Evolutionary conservation across 2,113 vertebrate species (phyloP).

Genomic region (Amblyornis subalaris): DNA sequence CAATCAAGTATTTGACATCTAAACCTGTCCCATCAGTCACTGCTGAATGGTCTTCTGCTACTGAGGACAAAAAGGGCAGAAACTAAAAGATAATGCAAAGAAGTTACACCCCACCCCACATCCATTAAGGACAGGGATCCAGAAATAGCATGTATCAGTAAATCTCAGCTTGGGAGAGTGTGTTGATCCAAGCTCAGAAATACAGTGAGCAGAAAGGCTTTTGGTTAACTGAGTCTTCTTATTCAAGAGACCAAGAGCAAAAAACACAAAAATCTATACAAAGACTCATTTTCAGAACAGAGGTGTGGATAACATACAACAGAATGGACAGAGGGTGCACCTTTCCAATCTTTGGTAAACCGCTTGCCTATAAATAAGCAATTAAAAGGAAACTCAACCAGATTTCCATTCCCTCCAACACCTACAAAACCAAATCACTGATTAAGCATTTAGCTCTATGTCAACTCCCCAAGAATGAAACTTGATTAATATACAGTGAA

Average conservation of each 20-base stretch:
- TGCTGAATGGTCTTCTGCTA: not conserved
- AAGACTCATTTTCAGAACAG: not conserved
- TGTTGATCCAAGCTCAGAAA: not conserved
- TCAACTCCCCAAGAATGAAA: not conserved
- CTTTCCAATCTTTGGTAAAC: not conserved
- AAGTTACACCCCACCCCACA: not conserved
- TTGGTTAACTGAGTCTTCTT: not conserved
- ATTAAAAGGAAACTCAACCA: not conserved
- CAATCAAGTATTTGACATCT: not conserved
- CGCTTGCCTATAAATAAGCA: not conserved
- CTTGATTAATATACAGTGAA: slow-evolving; percentile 30
- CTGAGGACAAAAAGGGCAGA: not conserved
- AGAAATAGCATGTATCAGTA: not conserved
- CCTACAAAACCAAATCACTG: not conserved
- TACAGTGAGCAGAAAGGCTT: not conserved
- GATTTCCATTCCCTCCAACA: not conserved
- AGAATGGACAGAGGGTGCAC: not conserved
- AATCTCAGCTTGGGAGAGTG: not conserved
- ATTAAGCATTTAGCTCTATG: not conserved
- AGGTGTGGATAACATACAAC: not conserved
- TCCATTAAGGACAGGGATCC: not conserved
- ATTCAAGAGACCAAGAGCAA: not conserved
- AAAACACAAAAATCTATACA: not conserved
- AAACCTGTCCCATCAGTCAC: not conserved
- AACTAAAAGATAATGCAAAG: not conserved